Percentiles rank a stretch among this genome's conserved stretches.
Evolutionary conservation across 2,113 vertebrate genomes (phyloP).

Genomic region (Eulemur macaco): DNA sequence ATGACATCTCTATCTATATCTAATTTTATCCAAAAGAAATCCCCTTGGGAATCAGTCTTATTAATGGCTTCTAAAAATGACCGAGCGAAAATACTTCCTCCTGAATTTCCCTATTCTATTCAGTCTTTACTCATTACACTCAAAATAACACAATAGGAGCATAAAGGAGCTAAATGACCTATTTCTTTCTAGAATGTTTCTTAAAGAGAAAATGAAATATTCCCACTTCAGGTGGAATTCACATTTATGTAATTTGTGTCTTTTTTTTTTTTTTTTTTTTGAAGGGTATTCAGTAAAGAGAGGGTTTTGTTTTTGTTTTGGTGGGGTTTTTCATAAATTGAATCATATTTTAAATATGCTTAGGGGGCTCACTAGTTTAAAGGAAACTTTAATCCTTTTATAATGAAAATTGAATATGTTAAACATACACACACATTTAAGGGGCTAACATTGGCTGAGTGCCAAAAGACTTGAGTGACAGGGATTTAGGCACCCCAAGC

Average conservation of each 20-base stretch:
- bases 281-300: slow-evolving; percentile 1
- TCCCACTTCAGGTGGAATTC: neutral
- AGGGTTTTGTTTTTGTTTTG: neutral
- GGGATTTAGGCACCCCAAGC: neutral
- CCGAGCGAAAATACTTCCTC: slow-evolving; percentile 46
- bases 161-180: slow-evolving; percentile 57
- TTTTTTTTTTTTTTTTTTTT: slow-evolving; percentile 59
- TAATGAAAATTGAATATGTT: slow-evolving; percentile 11
- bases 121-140: slow-evolving; percentile 56
- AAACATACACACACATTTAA: neutral
- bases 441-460: neutral
- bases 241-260: slow-evolving; percentile 30
- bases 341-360: slow-evolving; percentile 41
- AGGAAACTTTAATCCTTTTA: neutral
- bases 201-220: slow-evolving; percentile 59
- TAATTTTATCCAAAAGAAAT: slow-evolving; percentile 62
- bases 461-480: neutral
- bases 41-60: slow-evolving; percentile 51
- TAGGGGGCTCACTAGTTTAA: slow-evolving; percentile 8
- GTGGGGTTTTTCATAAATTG: neutral
- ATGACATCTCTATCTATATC: slow-evolving; percentile 2
- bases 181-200: slow-evolving; percentile 63
- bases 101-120: slow-evolving; percentile 51
- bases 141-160: slow-evolving; percentile 56
- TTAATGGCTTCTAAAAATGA: slow-evolving; percentile 74